Conservation (phyloP, 2,888 invertebrate species). For the Lasioglossum oenotherae region DNA sequence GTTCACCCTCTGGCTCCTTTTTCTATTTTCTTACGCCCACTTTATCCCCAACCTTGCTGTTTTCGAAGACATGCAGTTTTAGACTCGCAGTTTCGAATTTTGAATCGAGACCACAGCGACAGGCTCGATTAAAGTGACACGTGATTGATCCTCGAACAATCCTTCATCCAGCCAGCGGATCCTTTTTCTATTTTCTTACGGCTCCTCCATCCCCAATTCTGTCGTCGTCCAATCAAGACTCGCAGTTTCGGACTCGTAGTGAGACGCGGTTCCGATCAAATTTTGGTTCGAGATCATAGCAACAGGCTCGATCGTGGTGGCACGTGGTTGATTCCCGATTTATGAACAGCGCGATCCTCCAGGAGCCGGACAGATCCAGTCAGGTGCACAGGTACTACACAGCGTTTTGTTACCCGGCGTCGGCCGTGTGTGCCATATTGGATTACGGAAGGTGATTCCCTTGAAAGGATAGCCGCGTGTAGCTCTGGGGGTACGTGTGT, state of each 20-base stretch:
- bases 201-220: not conserved
- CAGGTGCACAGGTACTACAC: not conserved
- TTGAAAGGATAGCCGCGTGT: constrained; percentile 49
- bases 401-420: not conserved
- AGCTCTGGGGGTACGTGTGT: constrained; percentile 18
- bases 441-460: constrained; percentile 54
- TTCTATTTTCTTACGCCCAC: not conserved
- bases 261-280: not conserved
- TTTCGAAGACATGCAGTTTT: not conserved
- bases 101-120: not conserved
- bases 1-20: not conserved
- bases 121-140: not conserved
- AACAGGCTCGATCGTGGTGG: not conserved
- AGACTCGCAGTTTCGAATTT: not conserved
- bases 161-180: not conserved
- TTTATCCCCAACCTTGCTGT: not conserved
- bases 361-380: not conserved
- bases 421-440: constrained; percentile 44
- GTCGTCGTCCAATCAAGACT: not conserved
- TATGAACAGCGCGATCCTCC: not conserved
- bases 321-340: constrained; percentile 1
- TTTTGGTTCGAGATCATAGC: not conserved
- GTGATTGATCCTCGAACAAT: not conserved
- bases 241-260: not conserved
- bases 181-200: not conserved